Evolutionary conservation across 1,140 invertebrate genomes (phyloP), one percentile per base, ranked within the genome.

Genomic region (Achatina immaculata): DNA sequence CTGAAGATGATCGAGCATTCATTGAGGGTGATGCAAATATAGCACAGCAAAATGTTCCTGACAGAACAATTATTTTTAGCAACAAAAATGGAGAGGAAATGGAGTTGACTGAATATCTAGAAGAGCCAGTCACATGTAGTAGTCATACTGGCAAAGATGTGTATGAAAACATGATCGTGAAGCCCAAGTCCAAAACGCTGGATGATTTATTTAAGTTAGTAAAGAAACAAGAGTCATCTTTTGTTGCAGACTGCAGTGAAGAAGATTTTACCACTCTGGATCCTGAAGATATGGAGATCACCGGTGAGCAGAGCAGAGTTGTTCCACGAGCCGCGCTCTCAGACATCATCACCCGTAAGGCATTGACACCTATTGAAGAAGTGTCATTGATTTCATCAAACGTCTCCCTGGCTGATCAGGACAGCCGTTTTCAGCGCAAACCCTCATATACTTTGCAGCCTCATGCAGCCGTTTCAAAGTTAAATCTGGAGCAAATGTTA

Each of bases 201-300:
- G 68, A 71, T 45, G 68, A 71, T 45, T 45, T 71, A 38, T 71
- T 71, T 71, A 2, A 62, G n/a, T 62, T 62, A 62, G 58, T 62
- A 4, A 62, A 62, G 58, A 31, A 31, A 16, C n/a, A 2, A 34
- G 28, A 62, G 6, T 4, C 58, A 62, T 9, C 1, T 62, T 19
- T 0, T 62, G 58, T 31, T 31, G 4, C 16, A 34, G 4, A 2
- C 9, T 71, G 68, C 68, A 71, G 24, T 42, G 21, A 7, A 71
- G 68, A 71, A 71, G 68, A 71, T 40, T 9, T 40, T 45, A 4
- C 40, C 1, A 28, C 38, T 24, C 38, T 40, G 36, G 42, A 19
- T 40, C 7, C 4, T n/a, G 68, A 71, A 42, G 68, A 71, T 24
- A 71, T 71, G 68, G 68, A 71, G 68, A 40, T 71, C 9, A 71